Evolutionary conservation across 2,113 vertebrate species (phyloP).

Genomic region (Leptodactylus fuscus): DNA sequence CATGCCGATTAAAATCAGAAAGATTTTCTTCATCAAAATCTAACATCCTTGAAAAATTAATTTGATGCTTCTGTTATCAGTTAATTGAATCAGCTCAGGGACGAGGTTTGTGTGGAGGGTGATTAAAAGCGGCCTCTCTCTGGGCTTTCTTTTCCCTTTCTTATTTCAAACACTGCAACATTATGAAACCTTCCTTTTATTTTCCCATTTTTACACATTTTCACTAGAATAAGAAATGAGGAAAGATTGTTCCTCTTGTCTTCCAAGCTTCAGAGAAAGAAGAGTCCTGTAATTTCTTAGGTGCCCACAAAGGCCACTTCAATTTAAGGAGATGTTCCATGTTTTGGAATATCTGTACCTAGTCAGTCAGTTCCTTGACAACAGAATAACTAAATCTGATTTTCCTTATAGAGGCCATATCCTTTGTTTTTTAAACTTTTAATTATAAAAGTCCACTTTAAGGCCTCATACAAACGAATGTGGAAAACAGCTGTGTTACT

Average conservation of each 20-base stretch:
- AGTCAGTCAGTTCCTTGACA: too few species aligned
- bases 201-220: constrained; percentile 71
- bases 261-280: constrained; percentile 38
- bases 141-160: constrained; percentile 65
- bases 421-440: not conserved
- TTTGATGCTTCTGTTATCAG: constrained; percentile 87
- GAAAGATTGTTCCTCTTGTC: constrained; percentile 65
- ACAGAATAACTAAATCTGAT: not conserved
- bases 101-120: constrained; percentile 72
- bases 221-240: constrained; percentile 70
- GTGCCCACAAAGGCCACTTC: not conserved
- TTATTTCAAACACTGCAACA: constrained; percentile 62
- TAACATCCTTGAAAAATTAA: constrained; percentile 87
- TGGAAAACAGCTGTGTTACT: too few species aligned
- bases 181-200: constrained; percentile 53
- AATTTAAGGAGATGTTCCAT: not conserved
- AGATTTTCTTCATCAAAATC: constrained; percentile 85
- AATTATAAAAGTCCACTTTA: too few species aligned
- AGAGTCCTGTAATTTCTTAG: constrained; percentile 1
- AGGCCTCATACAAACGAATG: too few species aligned
- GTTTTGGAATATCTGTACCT: not conserved
- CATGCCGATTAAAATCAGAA: constrained; percentile 77
- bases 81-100: constrained; percentile 86
- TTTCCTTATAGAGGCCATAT: not conserved
- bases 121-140: constrained; percentile 71